Base-by-base conservation (phyloP, 2,888 invertebrate genomes). In the Bruchidius siliquastri region DNA sequence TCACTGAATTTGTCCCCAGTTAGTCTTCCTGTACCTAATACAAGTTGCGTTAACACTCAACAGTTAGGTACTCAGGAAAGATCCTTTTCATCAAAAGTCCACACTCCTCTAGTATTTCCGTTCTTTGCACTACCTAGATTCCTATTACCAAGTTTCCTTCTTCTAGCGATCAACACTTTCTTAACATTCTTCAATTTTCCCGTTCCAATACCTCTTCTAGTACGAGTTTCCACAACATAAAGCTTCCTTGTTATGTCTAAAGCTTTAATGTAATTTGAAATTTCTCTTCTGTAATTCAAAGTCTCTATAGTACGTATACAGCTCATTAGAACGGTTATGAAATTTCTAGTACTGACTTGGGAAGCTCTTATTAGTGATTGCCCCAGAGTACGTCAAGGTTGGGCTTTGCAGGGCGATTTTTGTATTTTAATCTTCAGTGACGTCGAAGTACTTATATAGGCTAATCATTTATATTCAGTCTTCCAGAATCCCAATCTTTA, bases 1-100 rank as follows among this genome's bases (percentile, higher is more conserved):
- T 68, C 74, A 74, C 74, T 67, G 32, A 71, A 74, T 69, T 70
- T 70, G 67, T 70, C 70, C 74, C 70, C 68, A 67, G 30, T 70
- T 69, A 8, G 49, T 49, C 20, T 32, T 69, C 66, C 69, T 30
- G 72, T 32, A 68, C 66, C 71, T n/a, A 66, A 66, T 32, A 71
- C 67, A 21, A 20, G 22, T 6, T 20, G 22, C 70, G 8, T 26
- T 26, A 8, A 26, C 26, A 26, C 26, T 4, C 3, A 26, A 26
- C 26, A 26, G 3, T 26, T 8, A 26, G 26, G 8, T 26, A 4
- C 26, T 26, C 26, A 49, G 49, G 18, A n/a, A n/a, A n/a, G n/a
- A 4, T 49, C 10, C 13, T 49, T 49, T 13, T 49, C 1, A 4
- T 26, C 6, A 4, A 49, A 4, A 49, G 18, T 49, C 49, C 49